These are phyloP conservation scores for Alosa alosa DNA, from an alignment of 2,113 vertebrate species.

Conservation along the genomic window DNA sequence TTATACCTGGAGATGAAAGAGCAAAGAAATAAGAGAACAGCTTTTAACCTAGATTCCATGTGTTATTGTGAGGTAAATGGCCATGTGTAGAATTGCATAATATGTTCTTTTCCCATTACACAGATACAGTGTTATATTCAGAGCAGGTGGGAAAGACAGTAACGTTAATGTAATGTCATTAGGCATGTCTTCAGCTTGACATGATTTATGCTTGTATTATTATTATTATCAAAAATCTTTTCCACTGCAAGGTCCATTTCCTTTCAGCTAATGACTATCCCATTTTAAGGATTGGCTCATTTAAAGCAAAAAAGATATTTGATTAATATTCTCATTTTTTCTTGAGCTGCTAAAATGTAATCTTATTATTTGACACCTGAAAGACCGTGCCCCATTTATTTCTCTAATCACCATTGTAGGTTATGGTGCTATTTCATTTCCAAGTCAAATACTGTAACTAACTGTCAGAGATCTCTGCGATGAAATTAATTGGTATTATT, in stretches of 20 bases:
- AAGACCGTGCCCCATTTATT: not conserved
- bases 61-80: not conserved
- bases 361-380: slow-evolving; percentile 15
- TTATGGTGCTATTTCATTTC: not conserved
- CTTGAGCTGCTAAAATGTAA: slow-evolving; percentile 7
- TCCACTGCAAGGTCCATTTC: slow-evolving; percentile 37
- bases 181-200: slow-evolving; percentile 17
- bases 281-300: slow-evolving; percentile 40
- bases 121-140: not conserved
- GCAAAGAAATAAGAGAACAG: not conserved
- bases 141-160: not conserved
- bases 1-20: not conserved
- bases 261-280: slow-evolving; percentile 37
- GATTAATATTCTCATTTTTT: slow-evolving; percentile 27
- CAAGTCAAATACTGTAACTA: slow-evolving; percentile 15
- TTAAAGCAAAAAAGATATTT: slow-evolving; percentile 39
- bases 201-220: slow-evolving; percentile 35
- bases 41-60: not conserved
- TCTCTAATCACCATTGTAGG: not conserved
- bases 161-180: not conserved
- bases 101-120: not conserved
- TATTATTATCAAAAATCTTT: slow-evolving; percentile 39
- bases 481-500: not conserved
- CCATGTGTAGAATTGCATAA: not conserved
- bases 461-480: not conserved